Evolutionary conservation across 2,888 invertebrate genomes (phyloP).

Genomic region (Bellardia bayeri): DNA sequence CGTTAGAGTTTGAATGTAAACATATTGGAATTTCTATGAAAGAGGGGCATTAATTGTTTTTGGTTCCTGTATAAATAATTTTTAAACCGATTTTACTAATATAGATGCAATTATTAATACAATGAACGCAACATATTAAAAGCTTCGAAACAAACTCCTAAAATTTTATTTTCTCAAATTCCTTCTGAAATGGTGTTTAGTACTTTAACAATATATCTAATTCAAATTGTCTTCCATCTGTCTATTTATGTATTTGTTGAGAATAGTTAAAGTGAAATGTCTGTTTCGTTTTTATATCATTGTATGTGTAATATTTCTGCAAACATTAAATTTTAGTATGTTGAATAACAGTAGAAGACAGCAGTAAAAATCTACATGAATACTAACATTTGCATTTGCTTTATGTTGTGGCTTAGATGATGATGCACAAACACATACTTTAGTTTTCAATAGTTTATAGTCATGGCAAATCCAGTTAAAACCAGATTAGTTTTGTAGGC

Average conservation of each 20-base stretch:
- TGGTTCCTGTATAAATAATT: too few relatives aligned
- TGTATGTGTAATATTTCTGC: constrained; percentile 18
- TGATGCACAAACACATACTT: constrained; percentile 1
- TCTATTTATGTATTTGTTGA: neutral
- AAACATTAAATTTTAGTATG: constrained; percentile 44
- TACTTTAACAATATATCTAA: neutral
- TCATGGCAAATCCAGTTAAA: constrained; percentile 42
- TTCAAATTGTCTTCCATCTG: neutral
- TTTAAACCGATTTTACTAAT: too few relatives aligned
- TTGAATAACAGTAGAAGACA: neutral
- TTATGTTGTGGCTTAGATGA: constrained; percentile 16
- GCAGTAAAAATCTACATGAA: constrained; percentile 1
- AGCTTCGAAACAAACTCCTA: too few relatives aligned
- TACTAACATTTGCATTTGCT: constrained; percentile 29
- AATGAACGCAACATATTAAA: too few relatives aligned
- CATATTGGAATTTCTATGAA: too few relatives aligned
- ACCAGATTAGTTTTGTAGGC: constrained; percentile 63
- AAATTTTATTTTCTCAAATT: neutral
- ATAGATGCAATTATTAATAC: too few relatives aligned
- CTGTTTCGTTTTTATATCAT: constrained; percentile 18
- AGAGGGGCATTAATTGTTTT: too few relatives aligned
- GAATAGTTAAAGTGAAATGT: constrained; percentile 11
- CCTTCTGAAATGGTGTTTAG: neutral
- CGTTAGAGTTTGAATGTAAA: too few relatives aligned
- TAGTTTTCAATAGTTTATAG: constrained; percentile 53